These are phyloP conservation scores for Craniophora ligustri DNA, from an alignment of 2,888 invertebrate genomes.

Conservation along the genomic window DNA sequence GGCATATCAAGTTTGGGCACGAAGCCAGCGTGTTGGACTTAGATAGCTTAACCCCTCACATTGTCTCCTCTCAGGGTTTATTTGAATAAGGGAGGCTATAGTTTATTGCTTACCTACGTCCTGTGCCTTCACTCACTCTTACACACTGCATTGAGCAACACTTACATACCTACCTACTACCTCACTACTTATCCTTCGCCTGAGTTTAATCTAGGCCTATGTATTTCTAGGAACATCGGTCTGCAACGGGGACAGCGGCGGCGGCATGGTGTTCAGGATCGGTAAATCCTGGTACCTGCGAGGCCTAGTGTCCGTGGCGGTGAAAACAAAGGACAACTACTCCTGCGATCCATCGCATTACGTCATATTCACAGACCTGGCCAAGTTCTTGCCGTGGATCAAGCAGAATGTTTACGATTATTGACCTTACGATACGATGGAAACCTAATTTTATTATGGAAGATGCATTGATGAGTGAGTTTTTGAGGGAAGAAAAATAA, in stretches of 20 bases:
- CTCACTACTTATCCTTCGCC: too few species aligned
- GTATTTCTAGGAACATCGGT: conserved; percentile 86
- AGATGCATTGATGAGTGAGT: neutral
- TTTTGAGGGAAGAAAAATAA: too few species aligned
- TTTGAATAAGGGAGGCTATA: too few species aligned
- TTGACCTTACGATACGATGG: conserved; percentile 32
- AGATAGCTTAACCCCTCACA: too few species aligned
- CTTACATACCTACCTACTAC: too few species aligned
- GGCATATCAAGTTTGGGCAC: too few species aligned
- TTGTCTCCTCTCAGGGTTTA: too few species aligned
- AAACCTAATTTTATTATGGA: conserved; percentile 39
- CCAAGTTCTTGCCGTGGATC: conserved; percentile 88
- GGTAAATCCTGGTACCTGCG: conserved; percentile 80
- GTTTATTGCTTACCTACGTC: too few species aligned
- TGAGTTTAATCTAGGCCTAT: too few species aligned
- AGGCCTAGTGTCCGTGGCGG: conserved; percentile 88
- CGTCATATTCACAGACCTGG: conserved; percentile 89
- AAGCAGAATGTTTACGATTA: conserved; percentile 65
- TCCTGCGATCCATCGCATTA: conserved; percentile 89
- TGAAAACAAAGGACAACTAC: conserved; percentile 87
- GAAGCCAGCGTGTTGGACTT: too few species aligned
- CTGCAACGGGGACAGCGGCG: conserved; percentile 88
- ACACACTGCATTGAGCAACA: too few species aligned
- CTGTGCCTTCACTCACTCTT: too few species aligned
- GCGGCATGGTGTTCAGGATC: conserved; percentile 83